These are phyloP conservation scores for Kradibia gibbosae DNA, from an alignment of 1,140 invertebrate species.

Conservation along the genomic window DNA sequence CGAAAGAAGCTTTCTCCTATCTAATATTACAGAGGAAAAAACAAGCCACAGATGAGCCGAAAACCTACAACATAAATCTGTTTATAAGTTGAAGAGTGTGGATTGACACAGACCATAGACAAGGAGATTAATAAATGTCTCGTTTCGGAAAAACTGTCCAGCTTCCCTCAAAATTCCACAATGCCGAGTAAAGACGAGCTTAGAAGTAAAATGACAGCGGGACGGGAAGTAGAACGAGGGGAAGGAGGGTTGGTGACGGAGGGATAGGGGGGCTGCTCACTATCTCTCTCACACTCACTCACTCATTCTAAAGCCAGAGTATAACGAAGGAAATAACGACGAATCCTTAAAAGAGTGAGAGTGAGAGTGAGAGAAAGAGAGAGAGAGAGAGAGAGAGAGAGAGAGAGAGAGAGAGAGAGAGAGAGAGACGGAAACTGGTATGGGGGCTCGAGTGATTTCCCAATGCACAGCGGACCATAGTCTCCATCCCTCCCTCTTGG, in stretches of 20 bases:
- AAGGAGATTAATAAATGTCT: slow-evolving; percentile 11
- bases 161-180: slow-evolving; percentile 5
- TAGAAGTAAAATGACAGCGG: neutral
- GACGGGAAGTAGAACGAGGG: neutral
- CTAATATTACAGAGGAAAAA: too few species aligned
- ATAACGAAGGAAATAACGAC: slow-evolving; percentile 17
- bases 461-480: neutral
- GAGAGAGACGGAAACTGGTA: neutral
- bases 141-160: neutral
- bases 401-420: neutral
- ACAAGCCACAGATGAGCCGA: neutral
- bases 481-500: slow-evolving; percentile 21
- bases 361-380: neutral
- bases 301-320: neutral
- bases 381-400: neutral
- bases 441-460: slow-evolving; percentile 10
- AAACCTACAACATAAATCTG: neutral
- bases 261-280: too few species aligned
- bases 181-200: neutral
- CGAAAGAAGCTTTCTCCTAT: too few species aligned
- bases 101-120: neutral
- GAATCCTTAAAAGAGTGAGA: neutral
- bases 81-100: neutral
- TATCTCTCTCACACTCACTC: neutral
- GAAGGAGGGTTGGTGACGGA: neutral